Percentiles rank a stretch among this genome's conserved stretches.
These are phyloP conservation scores for Nerophis lumbriciformis DNA, from an alignment of 2,113 vertebrate genomes.

Conservation along the genomic window DNA sequence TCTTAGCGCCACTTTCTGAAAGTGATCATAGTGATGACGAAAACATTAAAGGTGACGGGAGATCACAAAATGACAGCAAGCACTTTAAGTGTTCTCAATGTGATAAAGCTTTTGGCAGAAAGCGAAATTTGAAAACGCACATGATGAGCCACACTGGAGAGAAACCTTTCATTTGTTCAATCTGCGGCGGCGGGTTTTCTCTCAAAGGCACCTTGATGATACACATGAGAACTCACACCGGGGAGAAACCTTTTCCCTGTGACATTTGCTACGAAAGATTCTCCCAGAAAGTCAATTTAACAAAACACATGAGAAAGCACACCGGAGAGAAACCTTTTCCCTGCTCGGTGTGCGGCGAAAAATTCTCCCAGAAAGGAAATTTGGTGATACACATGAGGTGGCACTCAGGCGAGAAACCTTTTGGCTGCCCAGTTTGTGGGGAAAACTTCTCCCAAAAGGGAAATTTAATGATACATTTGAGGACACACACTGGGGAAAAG, in stretches of 20 bases:
- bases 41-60: not conserved
- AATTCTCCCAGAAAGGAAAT: not conserved
- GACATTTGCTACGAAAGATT: not conserved
- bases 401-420: constrained; percentile 3
- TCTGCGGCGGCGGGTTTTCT: not conserved
- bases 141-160: not conserved
- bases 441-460: not conserved
- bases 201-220: not conserved
- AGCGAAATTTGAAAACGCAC: not conserved
- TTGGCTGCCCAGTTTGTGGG: not conserved
- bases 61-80: not conserved
- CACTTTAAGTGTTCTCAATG: not conserved
- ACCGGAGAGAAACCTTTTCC: not conserved
- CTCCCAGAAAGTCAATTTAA: not conserved
- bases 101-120: not conserved
- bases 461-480: not conserved
- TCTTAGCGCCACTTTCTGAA: not conserved
- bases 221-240: constrained; percentile 2
- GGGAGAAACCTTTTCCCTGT: constrained; percentile 1
- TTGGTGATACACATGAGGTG: not conserved
- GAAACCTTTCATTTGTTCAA: not conserved
- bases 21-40: not conserved
- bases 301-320: not conserved
- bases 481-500: not conserved
- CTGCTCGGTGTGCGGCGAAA: not conserved